Conservation (phyloP, 2,888 invertebrate genomes). For the Acrobasis repandana region DNA sequence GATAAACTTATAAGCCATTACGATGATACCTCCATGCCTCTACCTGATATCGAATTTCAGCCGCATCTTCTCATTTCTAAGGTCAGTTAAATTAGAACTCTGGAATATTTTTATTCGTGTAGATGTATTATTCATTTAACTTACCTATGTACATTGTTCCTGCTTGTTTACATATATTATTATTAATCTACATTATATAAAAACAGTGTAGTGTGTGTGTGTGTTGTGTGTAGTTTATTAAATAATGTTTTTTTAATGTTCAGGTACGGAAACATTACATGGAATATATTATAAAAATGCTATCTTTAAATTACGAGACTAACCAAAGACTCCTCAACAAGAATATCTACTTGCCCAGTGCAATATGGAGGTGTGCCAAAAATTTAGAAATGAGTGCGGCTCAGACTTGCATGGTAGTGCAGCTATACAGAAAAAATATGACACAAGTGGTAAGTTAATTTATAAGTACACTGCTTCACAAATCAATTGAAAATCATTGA, state of each 20-base stretch:
- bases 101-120: too few species aligned
- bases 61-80: constrained; percentile 75
- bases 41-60: constrained; percentile 65
- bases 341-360: constrained; percentile 71
- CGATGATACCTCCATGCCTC: constrained; percentile 59
- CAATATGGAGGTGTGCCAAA: constrained; percentile 76
- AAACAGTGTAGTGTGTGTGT: too few species aligned
- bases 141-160: not conserved
- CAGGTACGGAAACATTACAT: constrained; percentile 78
- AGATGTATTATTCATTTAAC: too few species aligned
- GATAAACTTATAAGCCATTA: constrained; percentile 59
- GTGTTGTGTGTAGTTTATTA: too few species aligned
- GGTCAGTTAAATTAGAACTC: constrained; percentile 45
- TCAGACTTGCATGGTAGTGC: constrained; percentile 69
- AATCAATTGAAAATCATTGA: too few species aligned
- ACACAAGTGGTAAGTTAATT: constrained; percentile 53
- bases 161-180: too few species aligned
- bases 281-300: constrained; percentile 67
- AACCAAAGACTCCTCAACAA: constrained; percentile 66
- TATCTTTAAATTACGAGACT: constrained; percentile 69
- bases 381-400: constrained; percentile 70
- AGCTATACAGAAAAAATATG: constrained; percentile 69
- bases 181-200: too few species aligned
- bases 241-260: constrained; percentile 29
- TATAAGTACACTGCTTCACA: not conserved